Evolutionary conservation across 2,888 invertebrate genomes (phyloP), one percentile per base, ranked within the genome.

Genomic region (Halocaridina rubra): DNA sequence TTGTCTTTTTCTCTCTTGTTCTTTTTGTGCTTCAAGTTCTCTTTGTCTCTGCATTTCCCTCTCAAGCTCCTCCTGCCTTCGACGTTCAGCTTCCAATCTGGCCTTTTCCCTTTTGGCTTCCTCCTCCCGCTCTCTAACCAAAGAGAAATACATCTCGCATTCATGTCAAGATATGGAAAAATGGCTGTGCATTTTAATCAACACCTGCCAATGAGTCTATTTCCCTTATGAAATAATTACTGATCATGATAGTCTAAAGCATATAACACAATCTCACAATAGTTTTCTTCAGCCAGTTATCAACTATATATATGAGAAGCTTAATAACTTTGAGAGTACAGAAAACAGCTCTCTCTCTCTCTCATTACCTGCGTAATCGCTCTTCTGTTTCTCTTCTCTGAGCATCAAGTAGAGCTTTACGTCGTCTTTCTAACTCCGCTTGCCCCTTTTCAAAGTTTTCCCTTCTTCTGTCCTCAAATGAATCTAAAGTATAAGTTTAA

Each of bases 361-460:
- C 19, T 53, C 16, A 53, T 53, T 97, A 97, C 91, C 97, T 97
- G 2, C 97, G 93, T 90, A 99, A 98, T 30, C 98, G 93, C 90
- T 98, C 98, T 89, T 98, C 98, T 90, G 95, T 92, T 90, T 99
- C 98, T 89, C 96, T 96, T 86, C 96, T 93, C 90, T 97, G 97
- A 86, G 95, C 95, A 90, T 98, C 98, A 79, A 96, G 93, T n/a
- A 99, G 92, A 71, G 97, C 93, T 89, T 96, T 96, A 32, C 99
- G 93, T 64, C 99, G 92, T 39, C 97, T 92, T 90, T 99, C 99
- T 84, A 99, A 91, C 91, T 99, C 99, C 0, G 98, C 98, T 91
- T 99, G 98, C 0, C 99, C 99, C 89, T 98, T 96, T 88, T 98
- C 98, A 92, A 97, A 97, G 92, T 99, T 99, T 92, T 99, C 98